Evolutionary conservation across 2,888 invertebrate genomes (phyloP).

Genomic region (Tenthredo amoena): DNA sequence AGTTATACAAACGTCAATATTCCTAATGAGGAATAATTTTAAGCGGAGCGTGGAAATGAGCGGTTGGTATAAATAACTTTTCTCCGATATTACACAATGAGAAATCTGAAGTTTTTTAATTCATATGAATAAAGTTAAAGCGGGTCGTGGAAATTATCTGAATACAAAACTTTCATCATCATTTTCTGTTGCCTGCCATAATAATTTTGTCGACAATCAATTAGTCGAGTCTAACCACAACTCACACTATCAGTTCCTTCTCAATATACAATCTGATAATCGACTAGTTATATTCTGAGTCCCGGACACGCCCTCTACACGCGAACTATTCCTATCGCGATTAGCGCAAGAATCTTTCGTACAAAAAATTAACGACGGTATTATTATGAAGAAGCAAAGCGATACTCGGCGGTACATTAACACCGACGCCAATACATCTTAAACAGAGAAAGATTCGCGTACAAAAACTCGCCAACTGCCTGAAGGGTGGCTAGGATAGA

Average conservation of each 20-base stretch:
- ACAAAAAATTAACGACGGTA: conserved; percentile 25
- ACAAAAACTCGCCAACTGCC: conserved; percentile 11
- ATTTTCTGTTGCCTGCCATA: neutral
- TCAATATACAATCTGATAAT: conserved; percentile 28
- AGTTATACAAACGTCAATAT: conserved; percentile 7
- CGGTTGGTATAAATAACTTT: neutral
- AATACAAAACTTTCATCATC: neutral
- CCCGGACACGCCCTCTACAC: conserved; percentile 18
- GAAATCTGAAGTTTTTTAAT: neutral
- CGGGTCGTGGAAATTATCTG: neutral
- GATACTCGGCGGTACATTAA: neutral
- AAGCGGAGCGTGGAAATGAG: neutral
- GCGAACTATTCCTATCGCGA: conserved; percentile 21
- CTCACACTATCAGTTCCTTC: conserved; percentile 15
- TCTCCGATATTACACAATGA: neutral
- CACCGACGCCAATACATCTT: neutral
- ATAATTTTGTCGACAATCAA: conserved; percentile 26
- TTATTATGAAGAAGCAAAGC: conserved; percentile 24
- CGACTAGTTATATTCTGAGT: neutral
- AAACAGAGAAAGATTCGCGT: neutral
- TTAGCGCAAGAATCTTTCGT: conserved; percentile 9
- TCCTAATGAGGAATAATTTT: neutral
- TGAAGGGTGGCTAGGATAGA: conserved; percentile 20
- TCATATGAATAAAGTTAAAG: neutral
- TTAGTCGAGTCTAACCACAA: conserved; percentile 5